A percentile compares a stretch with the other conserved stretches of the same genome.
These are phyloP conservation scores for Pocillopora grandis DNA, from an alignment of 92 coral and sea anemone genomes.

Conservation along the genomic window DNA sequence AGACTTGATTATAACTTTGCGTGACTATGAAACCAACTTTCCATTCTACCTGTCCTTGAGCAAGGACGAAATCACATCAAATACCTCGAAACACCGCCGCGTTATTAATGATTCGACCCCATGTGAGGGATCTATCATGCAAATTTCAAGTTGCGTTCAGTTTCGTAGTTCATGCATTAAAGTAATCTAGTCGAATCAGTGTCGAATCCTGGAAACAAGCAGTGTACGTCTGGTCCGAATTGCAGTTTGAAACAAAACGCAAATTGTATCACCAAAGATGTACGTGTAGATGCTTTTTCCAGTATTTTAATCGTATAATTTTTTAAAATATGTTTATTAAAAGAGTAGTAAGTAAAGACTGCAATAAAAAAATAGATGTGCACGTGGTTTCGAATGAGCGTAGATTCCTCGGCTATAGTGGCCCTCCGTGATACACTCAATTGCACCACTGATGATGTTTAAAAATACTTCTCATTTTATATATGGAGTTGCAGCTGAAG, in stretches of 20 bases:
- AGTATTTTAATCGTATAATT: not conserved
- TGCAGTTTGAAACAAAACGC: not conserved
- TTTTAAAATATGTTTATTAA: not conserved
- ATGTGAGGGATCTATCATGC: not conserved
- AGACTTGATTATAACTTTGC: constrained; percentile 6
- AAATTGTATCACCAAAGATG: too few relatives aligned
- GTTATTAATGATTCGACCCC: not conserved
- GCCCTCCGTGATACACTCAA: constrained; percentile 10
- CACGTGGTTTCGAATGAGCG: not conserved
- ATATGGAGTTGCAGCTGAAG: constrained; percentile 21
- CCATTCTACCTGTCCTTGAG: not conserved
- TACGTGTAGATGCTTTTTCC: too few relatives aligned
- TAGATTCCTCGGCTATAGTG: constrained; percentile 5
- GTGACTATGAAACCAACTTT: not conserved
- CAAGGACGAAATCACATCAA: not conserved
- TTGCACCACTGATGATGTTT: constrained; percentile 21
- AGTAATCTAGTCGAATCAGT: not conserved
- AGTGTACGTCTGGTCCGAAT: not conserved
- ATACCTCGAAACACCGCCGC: not conserved
- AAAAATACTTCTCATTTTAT: not conserved
- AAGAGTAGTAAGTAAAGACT: not conserved
- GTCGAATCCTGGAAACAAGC: not conserved
- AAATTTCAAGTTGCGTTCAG: constrained; percentile 1
- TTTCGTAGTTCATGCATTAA: constrained; percentile 3
- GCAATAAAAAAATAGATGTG: not conserved